Percentiles rank a stretch among this genome's conserved stretches.
Evolutionary conservation across 2,113 vertebrate genomes (phyloP).

Genomic region (Struthio camelus): DNA sequence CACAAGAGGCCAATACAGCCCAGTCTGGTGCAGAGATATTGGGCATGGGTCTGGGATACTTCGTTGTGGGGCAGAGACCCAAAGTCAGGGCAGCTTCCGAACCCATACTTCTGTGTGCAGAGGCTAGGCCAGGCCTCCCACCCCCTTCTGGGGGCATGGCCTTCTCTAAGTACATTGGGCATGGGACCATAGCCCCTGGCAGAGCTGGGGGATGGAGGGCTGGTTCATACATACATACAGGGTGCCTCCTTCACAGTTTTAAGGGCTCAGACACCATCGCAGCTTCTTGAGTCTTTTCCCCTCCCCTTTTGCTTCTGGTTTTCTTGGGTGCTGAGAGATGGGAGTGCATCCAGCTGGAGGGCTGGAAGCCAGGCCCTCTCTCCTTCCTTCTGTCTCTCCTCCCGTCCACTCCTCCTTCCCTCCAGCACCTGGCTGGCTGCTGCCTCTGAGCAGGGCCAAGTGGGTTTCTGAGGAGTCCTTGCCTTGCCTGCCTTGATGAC

Average conservation of each 20-base stretch:
- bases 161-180: background rate
- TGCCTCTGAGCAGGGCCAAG: background rate
- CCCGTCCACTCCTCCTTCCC: background rate
- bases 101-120: background rate
- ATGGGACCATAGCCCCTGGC: background rate
- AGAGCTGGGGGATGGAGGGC: background rate
- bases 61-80: background rate
- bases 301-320: constrained; percentile 60
- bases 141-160: background rate
- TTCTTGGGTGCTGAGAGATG: constrained; percentile 48
- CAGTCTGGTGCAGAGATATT: background rate
- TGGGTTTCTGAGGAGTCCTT: background rate
- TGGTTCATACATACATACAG: background rate
- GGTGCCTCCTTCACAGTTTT: background rate
- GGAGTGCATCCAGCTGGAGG: constrained; percentile 29
- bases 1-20: background rate
- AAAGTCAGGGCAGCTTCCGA: background rate
- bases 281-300: constrained; percentile 56
- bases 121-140: background rate
- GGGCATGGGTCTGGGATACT: background rate
- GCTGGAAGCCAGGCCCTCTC: constrained; percentile 48
- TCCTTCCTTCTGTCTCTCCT: constrained; percentile 57
- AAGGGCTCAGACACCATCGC: background rate
- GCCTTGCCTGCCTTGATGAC: background rate
- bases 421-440: background rate